Evolutionary conservation across 1,140 invertebrate genomes (phyloP), one percentile per base, ranked within the genome.

Genomic region (Pogonomyrmex barbatus): DNA sequence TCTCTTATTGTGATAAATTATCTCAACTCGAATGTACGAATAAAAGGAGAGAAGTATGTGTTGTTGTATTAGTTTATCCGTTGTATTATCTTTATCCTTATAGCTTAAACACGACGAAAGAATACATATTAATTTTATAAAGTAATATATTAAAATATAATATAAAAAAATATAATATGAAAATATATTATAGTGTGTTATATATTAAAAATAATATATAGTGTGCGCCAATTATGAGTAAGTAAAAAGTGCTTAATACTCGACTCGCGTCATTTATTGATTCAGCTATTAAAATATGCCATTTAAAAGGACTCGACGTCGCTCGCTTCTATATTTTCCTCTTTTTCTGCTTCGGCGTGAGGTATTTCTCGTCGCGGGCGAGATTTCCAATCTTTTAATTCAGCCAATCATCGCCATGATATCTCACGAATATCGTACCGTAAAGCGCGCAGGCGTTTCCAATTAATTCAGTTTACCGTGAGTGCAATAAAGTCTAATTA

Each of bases 1-100:
- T 87, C 76, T 86, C 86, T 90, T 78, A 90, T 90, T 90, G 89
- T 90, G 89, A 90, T 90, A 90, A 88, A 87, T 88, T 86, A 90
- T 63, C 63, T 90, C 87, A 81, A 58, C n/a, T 58, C 54, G 58
- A 62, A 56, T 89, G 82, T 90, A 90, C 63, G 86, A 90, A 90
- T 90, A 90, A 90, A 90, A 54, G 42, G 62, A 77, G 86, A 90
- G 89, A 90, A 62, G 76, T 81, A 24, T 6, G 4, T 9, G 14
- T 42, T 39, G 2, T 12, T 87, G 62, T 76, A 30, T 75, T 75
- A 36, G 24, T 24, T 24, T 0, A 24, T 24, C 24, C 24, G 24
- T n/a, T n/a, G n/a, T 0, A 24, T 24, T 24, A 47, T 84, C 14
- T 47, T n/a, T 60, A 58, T 30, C 62, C 77, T 56, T 56, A 30